Conservation (phyloP, 2,888 invertebrate species). For the Eristalis tenax region DNA sequence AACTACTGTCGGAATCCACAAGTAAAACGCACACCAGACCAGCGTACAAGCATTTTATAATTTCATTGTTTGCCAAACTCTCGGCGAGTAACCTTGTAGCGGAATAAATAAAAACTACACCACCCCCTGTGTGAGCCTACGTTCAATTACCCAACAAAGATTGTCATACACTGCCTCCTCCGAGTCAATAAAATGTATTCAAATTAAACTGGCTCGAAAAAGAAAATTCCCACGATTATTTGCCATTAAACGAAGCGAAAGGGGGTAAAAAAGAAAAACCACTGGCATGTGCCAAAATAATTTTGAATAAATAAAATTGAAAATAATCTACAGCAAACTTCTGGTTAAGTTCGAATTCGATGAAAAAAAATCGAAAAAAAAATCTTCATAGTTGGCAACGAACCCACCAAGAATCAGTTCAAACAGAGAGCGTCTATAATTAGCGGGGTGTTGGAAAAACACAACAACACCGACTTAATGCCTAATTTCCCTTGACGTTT, state of each 20-base stretch:
- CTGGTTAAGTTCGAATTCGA: neutral
- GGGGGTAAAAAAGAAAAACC: neutral
- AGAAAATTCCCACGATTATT: conserved; percentile 36
- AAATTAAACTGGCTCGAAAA: neutral
- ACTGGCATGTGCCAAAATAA: neutral
- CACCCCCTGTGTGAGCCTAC: neutral
- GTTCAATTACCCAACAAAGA: neutral
- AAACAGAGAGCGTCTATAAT: conserved; percentile 15
- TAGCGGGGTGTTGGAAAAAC: conserved; percentile 11
- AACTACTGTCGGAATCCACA: neutral
- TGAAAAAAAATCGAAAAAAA: neutral
- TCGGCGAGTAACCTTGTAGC: neutral
- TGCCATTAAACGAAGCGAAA: neutral
- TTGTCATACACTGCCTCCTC: neutral
- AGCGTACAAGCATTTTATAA: neutral
- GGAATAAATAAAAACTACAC: neutral
- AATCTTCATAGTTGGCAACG: conserved; percentile 24
- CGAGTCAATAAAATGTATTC: neutral
- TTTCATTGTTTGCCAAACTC: neutral
- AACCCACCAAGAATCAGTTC: conserved; percentile 1
- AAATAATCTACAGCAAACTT: neutral
- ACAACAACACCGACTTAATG: conserved; percentile 4
- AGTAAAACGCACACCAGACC: neutral
- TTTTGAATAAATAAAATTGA: neutral
- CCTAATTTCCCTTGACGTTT: conserved; percentile 31